Base-by-base conservation (phyloP, 2,113 vertebrate genomes). In the Alligator sinensis region DNA sequence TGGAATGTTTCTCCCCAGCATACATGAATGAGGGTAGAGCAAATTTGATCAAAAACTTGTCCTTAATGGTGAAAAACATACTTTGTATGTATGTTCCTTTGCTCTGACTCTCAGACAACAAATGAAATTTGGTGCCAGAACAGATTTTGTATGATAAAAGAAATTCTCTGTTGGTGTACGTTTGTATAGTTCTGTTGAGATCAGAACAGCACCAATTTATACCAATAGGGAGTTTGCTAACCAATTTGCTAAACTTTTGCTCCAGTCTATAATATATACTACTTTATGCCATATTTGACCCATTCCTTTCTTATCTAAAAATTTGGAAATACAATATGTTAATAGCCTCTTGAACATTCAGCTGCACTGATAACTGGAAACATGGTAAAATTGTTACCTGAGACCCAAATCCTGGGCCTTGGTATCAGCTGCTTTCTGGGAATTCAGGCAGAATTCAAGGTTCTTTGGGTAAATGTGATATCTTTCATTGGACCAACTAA, bases 111-210 rank as follows among this genome's bases (percentile, higher is more conserved):
- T 82, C 34, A 82, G 38, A 18, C 47, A 86, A 25, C 77, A 86
- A 82, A 61, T 88, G 79, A 80, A 91, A 84, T 82, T 72, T 92
- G 88, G 79, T 90, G 79, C 66, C 87, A 93, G 83, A 92, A 58
- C 55, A 89, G 19, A 82, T 90, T 92, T 92, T 82, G 86, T 74
- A 94, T 92, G 28, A 21, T 90, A 0, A 19, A 83, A 77, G 25
- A 88, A 79, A 72, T 88, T 92, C 95, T 91, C 77, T 92, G 47
- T 77, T 84, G 27, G 7, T 38, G 34, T 74, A 24, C 12, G 15
- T 74, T 89, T 82, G 89, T 13, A 3, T 61, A 59, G 86, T 92
- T 97, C 93, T 89, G 88, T 24, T 82, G 92, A 95, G 95, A 4
- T 62, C 0, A 0, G n/a, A 60, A 72, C 81, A 91, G 58, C 34